Conservation (phyloP, 2,888 invertebrate genomes). For the Helicoverpa assulta region DNA sequence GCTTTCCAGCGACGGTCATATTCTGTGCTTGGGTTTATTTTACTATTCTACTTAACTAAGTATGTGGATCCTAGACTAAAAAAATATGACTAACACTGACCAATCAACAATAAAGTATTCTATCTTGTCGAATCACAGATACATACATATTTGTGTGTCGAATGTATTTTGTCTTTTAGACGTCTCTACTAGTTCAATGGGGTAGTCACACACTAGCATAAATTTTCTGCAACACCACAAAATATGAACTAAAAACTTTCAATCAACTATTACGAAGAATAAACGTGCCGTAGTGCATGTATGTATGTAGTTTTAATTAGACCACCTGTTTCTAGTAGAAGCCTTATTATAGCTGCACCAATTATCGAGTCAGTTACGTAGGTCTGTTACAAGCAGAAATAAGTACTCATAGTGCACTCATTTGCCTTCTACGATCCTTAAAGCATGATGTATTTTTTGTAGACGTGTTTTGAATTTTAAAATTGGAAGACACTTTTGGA, state of each 20-base stretch:
- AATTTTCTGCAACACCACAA: not conserved
- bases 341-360: slow-evolving; percentile 41
- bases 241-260: slow-evolving; percentile 7
- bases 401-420: not conserved
- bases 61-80: no score
- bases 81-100: no score
- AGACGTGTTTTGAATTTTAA: not conserved
- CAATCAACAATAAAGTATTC: no score
- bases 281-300: slow-evolving; percentile 28
- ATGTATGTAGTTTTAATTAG: slow-evolving; percentile 50
- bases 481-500: no score
- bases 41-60: no score
- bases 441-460: not conserved
- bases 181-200: no score
- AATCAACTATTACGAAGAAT: slow-evolving; percentile 45
- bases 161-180: no score
- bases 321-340: slow-evolving; percentile 43
- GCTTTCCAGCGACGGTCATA: not conserved
- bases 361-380: slow-evolving; percentile 32
- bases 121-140: no score
- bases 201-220: no score
- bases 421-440: not conserved
- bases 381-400: not conserved
- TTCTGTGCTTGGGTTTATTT: no score
- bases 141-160: no score